Base-by-base conservation (phyloP, 2,797 vertebrate genomes). In the Pyrocephalus nanus region DNA sequence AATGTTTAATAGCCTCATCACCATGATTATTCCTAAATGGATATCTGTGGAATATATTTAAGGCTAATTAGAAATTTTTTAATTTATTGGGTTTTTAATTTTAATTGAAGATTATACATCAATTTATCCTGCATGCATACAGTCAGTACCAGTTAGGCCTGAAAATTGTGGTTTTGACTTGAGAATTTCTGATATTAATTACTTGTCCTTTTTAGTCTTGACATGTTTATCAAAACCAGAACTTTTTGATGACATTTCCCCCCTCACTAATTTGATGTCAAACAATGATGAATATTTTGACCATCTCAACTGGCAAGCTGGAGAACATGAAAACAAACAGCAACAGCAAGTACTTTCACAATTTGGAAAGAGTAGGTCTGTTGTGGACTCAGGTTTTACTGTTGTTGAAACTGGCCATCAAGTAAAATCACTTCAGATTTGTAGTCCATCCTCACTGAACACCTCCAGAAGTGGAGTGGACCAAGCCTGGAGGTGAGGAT, bases 21-120 rank as follows among this genome's bases (percentile, higher is more conserved):
- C 38, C 84, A 64, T 53, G 61, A 61, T 70, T 94, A 95, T 81
- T 92, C 78, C 62, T 93, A 90, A 95, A n/a, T 38, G 70, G 55
- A 88, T 9, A 77, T 13, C 25, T 73, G 23, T 83, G n/a, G 40
- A 89, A 95, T 82, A 54, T 18, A 88, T 84, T 76, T 91, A 79
- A 40, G 66, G 76, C 48, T 80, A 95, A 71, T 66, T 84, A 81
- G 42, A 88, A 62, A 2, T 48, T 54, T 77, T 93, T 91, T 30
- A 70, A 40, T 76, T 90, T 71, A 45, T 94, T 83, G 70, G 19
- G 11, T 6, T 57, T 64, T n/a, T 4, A 51, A 23, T 54, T 86
- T 38, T 76, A 88, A 50, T 71, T 88, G 67, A 90, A 93, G 43
- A 71, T 16, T 48, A 94, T 89, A 84, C 70, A 86, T 36, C 57